A percentile compares a stretch with the other conserved stretches of the same genome.
Conservation (phyloP, 2,113 vertebrate species). For the Pituophis catenifer region DNA sequence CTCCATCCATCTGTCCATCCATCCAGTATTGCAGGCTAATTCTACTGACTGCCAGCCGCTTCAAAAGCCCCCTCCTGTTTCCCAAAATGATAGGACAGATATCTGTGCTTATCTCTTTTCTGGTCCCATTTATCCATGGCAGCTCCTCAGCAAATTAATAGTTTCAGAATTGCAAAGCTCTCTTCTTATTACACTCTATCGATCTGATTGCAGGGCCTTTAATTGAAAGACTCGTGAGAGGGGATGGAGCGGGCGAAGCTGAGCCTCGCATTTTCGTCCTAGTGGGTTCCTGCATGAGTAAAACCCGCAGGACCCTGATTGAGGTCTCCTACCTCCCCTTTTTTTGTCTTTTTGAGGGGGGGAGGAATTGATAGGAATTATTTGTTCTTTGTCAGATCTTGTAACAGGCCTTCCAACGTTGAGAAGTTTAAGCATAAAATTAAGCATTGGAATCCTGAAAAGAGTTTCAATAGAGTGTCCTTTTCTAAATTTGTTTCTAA, state of each 20-base stretch:
- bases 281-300: constrained; percentile 65
- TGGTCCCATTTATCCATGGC: constrained; percentile 70
- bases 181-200: constrained; percentile 78
- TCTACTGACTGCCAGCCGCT: rapidly evolving
- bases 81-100: constrained; percentile 45
- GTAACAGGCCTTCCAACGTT: constrained; percentile 65
- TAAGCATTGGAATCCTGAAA: constrained; percentile 39
- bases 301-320: constrained; percentile 65
- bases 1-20: too few relatives aligned
- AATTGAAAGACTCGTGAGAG: constrained; percentile 72
- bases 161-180: constrained; percentile 79
- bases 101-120: constrained; percentile 64
- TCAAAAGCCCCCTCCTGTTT: neutral
- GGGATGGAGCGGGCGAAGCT: constrained; percentile 71
- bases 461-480: constrained; percentile 35
- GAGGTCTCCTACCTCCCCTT: constrained; percentile 19
- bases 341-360: constrained; percentile 40
- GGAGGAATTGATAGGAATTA: constrained; percentile 63
- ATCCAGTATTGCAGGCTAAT: too few relatives aligned
- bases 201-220: constrained; percentile 80
- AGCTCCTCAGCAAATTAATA: constrained; percentile 82
- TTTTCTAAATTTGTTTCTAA: neutral
- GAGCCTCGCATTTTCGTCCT: constrained; percentile 64
- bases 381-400: constrained; percentile 73
- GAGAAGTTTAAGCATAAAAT: constrained; percentile 56